These are phyloP conservation scores for Holothuria scabra DNA, from an alignment of 53 echinoderm and acorn worm genomes.

Conservation along the genomic window DNA sequence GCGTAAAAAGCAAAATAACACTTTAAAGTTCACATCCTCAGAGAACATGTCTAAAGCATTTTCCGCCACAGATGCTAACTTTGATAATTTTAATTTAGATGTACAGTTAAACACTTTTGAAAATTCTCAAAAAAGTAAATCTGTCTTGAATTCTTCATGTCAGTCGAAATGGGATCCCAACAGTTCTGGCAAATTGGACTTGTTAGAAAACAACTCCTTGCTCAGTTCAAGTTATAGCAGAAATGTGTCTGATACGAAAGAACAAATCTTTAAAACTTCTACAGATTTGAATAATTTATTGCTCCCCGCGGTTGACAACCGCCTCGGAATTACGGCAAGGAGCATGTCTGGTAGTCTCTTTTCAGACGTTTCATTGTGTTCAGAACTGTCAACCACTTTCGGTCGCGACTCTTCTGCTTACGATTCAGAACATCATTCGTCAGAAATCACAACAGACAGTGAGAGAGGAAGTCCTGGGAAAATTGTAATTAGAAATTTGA, in stretches of 20 bases:
- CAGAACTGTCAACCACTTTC: not conserved
- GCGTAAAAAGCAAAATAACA: too few species aligned
- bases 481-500: conserved; percentile 6
- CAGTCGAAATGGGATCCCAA: too few species aligned
- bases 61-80: too few species aligned
- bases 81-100: too few species aligned
- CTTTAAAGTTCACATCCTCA: too few species aligned
- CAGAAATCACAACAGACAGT: conserved; percentile 1
- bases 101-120: too few species aligned
- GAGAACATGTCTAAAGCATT: too few species aligned
- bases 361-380: conserved; percentile 16
- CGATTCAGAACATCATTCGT: not conserved
- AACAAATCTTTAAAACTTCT: not conserved
- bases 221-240: too few species aligned
- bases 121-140: too few species aligned
- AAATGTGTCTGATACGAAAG: not conserved
- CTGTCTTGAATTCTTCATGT: too few species aligned
- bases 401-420: not conserved
- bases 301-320: not conserved
- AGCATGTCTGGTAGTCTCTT: conserved; percentile 4
- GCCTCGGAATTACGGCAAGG: not conserved
- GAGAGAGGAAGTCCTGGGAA: conserved; percentile 12
- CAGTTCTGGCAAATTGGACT: too few species aligned
- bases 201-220: too few species aligned
- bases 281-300: not conserved